Percentiles rank a stretch among this genome's conserved stretches.
Conservation (phyloP, 2,113 vertebrate genomes). For the Athene cunicularia region DNA sequence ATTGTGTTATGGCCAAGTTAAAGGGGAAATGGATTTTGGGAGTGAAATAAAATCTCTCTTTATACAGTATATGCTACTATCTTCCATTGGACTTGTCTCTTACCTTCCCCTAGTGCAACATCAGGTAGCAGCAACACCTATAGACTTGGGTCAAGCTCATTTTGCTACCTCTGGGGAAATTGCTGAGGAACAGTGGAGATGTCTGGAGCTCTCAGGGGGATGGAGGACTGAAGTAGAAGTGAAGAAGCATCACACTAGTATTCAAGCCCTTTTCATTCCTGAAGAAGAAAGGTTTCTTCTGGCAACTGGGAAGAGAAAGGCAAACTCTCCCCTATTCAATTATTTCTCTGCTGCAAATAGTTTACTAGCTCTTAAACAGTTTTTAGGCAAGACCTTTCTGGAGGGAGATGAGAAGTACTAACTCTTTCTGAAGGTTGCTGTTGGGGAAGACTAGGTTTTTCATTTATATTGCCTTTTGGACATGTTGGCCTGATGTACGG, state of each 20-base stretch:
- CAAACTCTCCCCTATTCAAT: background rate
- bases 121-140: background rate
- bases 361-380: background rate
- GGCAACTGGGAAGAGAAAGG: background rate
- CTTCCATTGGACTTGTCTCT: background rate
- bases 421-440: background rate
- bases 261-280: background rate
- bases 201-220: background rate
- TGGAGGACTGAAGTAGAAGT: background rate
- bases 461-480: background rate
- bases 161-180: background rate
- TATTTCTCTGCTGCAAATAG: background rate
- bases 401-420: background rate
- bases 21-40: background rate
- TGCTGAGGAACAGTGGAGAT: background rate
- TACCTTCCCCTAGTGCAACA: background rate
- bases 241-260: background rate
- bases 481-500: background rate
- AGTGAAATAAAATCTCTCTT: background rate
- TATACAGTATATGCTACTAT: background rate
- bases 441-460: background rate
- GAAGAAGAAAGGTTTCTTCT: background rate
- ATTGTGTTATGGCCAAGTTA: background rate
- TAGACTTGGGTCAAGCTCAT: background rate
- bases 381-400: background rate